Base-by-base conservation (phyloP, 2,797 vertebrate genomes). In the Sebastes paucispinis region DNA sequence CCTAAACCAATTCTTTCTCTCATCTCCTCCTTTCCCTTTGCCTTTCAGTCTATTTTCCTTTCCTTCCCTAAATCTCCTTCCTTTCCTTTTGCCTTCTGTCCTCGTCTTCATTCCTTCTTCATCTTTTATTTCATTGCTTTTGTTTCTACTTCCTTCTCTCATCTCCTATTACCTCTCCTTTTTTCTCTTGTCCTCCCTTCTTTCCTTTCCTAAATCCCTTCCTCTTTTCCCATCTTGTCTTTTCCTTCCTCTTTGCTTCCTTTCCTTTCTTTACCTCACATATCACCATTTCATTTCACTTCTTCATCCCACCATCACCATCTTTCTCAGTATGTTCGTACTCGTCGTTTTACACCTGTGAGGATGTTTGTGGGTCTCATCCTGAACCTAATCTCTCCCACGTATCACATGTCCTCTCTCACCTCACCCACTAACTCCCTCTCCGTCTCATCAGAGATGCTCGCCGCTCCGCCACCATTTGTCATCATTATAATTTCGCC, bases 401-500 rank as follows among this genome's bases (percentile, higher is more conserved):
- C n/a, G 27, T 3, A 18, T 25, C 6, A 9, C 36, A 8, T 16
- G 57, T 36, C 24, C 22, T 54, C 43, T 5, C 6, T 29, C 22
- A 13, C 47, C 34, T 59, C 47, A 47, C 43, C 70, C 59, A 58
- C 55, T 32, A 58, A 63, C 24, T 62, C 47, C 47, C 47, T 27
- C 50, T 34, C 32, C 29, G 16, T 10, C 83, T 89, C 87, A 86
- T 93, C 83, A 76, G 20, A 80, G 78, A 90, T 89, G 83, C 85
- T 75, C 32, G 65, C 70, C 34, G 70, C 69, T 80, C 86, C 71
- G 65, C 66, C 24, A 39, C 80, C 54, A 54, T 93, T 92, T 85
- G 90, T 93, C 89, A 91, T 93, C 88, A 83, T 93, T 91, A 92
- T 80, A 64, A 75, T 84, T 77, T 74, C 36, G 7, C 73, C 66